phyloP scores from a whole-genome alignment of 2,113 vertebrate species.

The Sialia sialis region DNA sequence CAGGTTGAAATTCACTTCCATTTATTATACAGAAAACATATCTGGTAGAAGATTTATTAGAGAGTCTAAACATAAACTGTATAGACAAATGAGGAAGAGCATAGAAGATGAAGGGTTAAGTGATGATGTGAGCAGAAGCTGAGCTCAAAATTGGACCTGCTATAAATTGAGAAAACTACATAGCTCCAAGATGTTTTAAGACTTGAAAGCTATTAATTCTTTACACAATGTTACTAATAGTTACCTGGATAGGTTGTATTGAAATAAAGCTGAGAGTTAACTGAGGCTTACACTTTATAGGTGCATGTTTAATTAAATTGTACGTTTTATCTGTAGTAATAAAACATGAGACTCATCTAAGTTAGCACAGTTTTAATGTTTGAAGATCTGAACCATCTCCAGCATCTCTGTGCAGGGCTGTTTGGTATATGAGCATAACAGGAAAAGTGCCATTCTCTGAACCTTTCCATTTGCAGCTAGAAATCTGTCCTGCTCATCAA shows the following conservation, averaged over 20 bases:
- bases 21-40: background rate
- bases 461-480: background rate
- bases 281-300: conserved; percentile 30
- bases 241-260: conserved; percentile 9
- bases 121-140: background rate
- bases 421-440: conserved; percentile 8
- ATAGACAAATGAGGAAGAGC: background rate
- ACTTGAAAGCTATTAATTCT: conserved; percentile 15
- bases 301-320: conserved; percentile 8
- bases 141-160: background rate
- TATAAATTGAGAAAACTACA: background rate
- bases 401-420: background rate
- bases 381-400: conserved; percentile 14
- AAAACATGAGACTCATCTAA: background rate
- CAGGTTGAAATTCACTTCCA: background rate
- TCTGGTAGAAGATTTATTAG: background rate
- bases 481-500: background rate
- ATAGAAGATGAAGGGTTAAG: background rate
- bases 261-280: conserved; percentile 21
- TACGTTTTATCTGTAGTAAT: conserved; percentile 33
- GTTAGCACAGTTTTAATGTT: conserved; percentile 3
- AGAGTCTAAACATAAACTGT: background rate
- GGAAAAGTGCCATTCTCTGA: background rate
- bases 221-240: background rate
- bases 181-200: background rate